phyloP scores from a whole-genome alignment of 2,113 vertebrate genomes.

The Ondatra zibethicus region DNA sequence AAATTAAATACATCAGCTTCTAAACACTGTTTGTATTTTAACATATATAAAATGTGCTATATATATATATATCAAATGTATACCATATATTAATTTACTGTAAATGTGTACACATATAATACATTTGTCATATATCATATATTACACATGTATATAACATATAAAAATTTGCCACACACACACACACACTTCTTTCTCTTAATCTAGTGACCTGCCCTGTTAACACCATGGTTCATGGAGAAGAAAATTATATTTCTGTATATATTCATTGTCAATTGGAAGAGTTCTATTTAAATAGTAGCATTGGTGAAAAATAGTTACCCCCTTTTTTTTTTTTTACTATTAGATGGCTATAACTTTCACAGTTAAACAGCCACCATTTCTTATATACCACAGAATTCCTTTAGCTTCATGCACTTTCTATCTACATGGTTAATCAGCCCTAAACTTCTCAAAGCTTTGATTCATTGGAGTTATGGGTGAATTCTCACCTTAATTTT shows the following conservation, averaged over 20 bases:
- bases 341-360: background rate
- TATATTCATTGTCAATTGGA: background rate
- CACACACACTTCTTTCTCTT: background rate
- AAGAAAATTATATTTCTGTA: background rate
- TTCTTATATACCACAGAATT: background rate
- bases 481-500: conserved; percentile 20
- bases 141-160: too few relatives aligned
- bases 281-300: background rate
- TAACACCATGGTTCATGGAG: background rate
- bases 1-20: background rate
- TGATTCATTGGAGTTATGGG: background rate
- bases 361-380: background rate
- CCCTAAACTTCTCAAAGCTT: background rate
- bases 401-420: background rate
- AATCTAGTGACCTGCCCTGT: background rate
- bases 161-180: too few relatives aligned
- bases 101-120: background rate
- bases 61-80: background rate
- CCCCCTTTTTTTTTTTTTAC: background rate
- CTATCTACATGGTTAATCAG: background rate
- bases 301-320: background rate
- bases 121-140: background rate
- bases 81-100: background rate
- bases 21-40: background rate
- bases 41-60: too few relatives aligned